phyloP scores from a whole-genome alignment of 2,797 vertebrate species.

The Linurgus olivaceus region DNA sequence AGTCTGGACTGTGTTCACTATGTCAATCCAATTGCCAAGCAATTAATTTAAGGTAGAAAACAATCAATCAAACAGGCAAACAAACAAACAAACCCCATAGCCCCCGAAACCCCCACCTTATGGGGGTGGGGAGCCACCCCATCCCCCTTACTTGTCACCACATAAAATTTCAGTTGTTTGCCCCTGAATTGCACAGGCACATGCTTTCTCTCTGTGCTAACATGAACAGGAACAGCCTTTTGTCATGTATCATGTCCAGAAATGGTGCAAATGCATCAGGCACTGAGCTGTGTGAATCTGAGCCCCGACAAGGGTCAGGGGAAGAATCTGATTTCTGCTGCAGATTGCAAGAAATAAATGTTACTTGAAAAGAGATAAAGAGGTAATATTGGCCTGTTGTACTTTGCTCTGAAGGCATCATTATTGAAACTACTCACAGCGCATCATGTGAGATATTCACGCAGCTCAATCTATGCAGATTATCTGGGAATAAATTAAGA shows the following conservation, averaged over 20 bases:
- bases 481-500: neutral
- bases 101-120: accelerated
- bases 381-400: neutral
- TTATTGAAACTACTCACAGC: neutral
- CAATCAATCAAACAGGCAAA: neutral
- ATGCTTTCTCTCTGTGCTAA: no score
- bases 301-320: neutral
- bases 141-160: no score
- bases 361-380: neutral
- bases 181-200: no score
- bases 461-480: neutral
- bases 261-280: neutral
- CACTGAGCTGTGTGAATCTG: neutral
- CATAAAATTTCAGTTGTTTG: no score
- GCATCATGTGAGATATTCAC: neutral
- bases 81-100: accelerated
- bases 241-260: neutral
- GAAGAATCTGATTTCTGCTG: neutral
- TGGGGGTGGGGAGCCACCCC: neutral
- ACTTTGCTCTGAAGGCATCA: neutral
- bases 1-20: neutral
- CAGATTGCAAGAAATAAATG: neutral
- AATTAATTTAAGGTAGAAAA: neutral
- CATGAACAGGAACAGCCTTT: neutral
- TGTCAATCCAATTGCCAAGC: neutral